Evolutionary conservation across 2,797 vertebrate species (phyloP), one percentile per base, ranked within the genome.

Genomic region (Serranus cabrilla): DNA sequence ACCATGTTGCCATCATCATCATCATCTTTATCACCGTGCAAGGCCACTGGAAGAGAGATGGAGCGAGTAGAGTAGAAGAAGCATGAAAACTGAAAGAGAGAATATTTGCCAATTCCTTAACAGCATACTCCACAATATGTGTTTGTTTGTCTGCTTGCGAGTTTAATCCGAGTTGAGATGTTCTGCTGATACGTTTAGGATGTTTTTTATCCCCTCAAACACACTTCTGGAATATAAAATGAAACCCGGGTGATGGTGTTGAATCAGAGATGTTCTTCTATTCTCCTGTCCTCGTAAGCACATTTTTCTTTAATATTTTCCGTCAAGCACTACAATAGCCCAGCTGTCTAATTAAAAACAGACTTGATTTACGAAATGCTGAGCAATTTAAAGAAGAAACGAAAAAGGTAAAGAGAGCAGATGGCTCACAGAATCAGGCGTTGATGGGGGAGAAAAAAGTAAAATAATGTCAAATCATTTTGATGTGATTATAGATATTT

Each of bases 1-100:
- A 70, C 66, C 45, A 39, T 40, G 23, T 56, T 63, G 63, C 58
- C 76, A 54, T 61, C 63, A 47, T 80, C 66, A 49, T 57, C 61
- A 43, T 34, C 34, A 34, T 34, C 34, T 34, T 34, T 34, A 34
- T n/a, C 45, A n/a, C 77, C 72, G 59, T 68, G 62, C 71, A 47
- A 63, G 39, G 54, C 46, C 23, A 18, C 39, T 43, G 45, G 49
- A 8, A 45, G 17, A 56, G 14, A 8, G 14, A 14, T 2, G 17
- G 27, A 27, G 27, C 27, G 27, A 27, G 27, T n/a, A 4, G 6
- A 23, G 0, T 17, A 2, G 2, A 50, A 34, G 34, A 34, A 34
- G 7, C 6, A 10, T 9, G 3, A 13, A 46, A 5, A 25, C 11
- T 13, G 18, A 23, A 3, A 11, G 12, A 23, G 49, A 23, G 37